Evolutionary conservation across 2,888 invertebrate species (phyloP).

Genomic region (Anoplius nigerrimus): DNA sequence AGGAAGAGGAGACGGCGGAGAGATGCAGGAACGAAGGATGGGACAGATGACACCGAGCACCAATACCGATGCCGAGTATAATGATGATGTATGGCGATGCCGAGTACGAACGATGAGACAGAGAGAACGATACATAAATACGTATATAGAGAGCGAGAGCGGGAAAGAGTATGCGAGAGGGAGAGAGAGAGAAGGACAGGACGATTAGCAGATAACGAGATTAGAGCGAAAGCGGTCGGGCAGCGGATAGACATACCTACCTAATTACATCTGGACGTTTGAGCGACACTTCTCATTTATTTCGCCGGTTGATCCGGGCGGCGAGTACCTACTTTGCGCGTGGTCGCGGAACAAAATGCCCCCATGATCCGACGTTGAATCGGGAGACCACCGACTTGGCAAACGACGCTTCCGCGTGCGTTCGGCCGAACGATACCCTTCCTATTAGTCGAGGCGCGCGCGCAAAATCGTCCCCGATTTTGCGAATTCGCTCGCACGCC

Average conservation of each 20-base stretch:
- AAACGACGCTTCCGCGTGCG: slow-evolving; percentile 12
- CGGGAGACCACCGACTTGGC: neutral
- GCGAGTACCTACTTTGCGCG: slow-evolving; percentile 19
- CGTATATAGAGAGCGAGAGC: neutral
- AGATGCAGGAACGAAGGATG: no score
- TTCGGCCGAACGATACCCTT: neutral
- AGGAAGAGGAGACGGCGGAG: no score
- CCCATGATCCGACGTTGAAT: neutral
- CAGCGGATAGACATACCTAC: slow-evolving; percentile 43
- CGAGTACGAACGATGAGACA: slow-evolving; percentile 4
- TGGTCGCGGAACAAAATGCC: slow-evolving; percentile 14
- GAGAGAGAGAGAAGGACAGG: slow-evolving; percentile 21
- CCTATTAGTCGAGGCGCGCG: neutral
- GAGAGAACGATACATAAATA: neutral
- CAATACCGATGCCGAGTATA: no score
- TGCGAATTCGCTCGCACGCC: no score
- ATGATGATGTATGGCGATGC: no score
- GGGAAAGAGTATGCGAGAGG: no score
- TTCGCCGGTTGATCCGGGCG: slow-evolving; percentile 45
- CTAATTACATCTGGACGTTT: slow-evolving; percentile 68
- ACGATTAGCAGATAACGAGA: slow-evolving; percentile 63
- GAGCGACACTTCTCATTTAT: slow-evolving; percentile 70
- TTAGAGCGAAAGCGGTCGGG: slow-evolving; percentile 59
- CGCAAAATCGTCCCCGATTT: no score
- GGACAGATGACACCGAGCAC: no score